These are phyloP conservation scores for Paraplagusia blochii DNA, from an alignment of 2,113 vertebrate genomes.

Conservation along the genomic window DNA sequence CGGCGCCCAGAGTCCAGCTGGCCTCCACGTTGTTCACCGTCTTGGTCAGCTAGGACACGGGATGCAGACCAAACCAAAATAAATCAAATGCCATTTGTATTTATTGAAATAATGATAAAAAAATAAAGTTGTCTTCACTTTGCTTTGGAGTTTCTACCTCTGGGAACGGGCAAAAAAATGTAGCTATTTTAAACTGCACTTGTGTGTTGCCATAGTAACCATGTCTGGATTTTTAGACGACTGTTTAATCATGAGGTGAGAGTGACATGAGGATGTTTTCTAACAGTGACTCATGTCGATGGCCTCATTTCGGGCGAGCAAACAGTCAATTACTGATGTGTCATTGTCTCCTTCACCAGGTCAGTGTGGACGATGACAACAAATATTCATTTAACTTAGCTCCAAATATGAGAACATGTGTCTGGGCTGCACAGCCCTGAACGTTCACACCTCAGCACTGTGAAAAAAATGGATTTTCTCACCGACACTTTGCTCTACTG, in stretches of 20 bases:
- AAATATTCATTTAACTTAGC: background rate
- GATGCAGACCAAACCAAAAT: slow-evolving; percentile 28
- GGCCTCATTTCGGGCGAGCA: background rate
- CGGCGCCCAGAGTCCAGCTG: slow-evolving; percentile 94
- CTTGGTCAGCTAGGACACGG: slow-evolving; percentile 83
- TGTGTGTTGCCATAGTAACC: background rate
- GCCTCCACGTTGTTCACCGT: slow-evolving; percentile 94
- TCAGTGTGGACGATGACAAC: background rate
- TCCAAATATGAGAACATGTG: background rate
- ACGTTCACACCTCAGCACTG: background rate
- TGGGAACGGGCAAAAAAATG: background rate
- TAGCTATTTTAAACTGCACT: background rate
- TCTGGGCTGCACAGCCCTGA: background rate
- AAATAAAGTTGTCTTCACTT: background rate
- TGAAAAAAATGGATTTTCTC: background rate
- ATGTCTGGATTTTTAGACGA: background rate
- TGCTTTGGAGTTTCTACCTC: slow-evolving; percentile 1
- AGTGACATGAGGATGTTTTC: background rate
- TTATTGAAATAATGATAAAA: slow-evolving; percentile 55
- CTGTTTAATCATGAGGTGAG: background rate
- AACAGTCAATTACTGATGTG: background rate
- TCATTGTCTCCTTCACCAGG: background rate
- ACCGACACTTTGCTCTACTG: background rate
- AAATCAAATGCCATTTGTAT: slow-evolving; percentile 61
- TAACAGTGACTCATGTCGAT: background rate